A percentile compares a stretch with the other conserved stretches of the same genome.
Conservation (phyloP, 2,797 vertebrate genomes). For the Micromesistius poutassou region DNA sequence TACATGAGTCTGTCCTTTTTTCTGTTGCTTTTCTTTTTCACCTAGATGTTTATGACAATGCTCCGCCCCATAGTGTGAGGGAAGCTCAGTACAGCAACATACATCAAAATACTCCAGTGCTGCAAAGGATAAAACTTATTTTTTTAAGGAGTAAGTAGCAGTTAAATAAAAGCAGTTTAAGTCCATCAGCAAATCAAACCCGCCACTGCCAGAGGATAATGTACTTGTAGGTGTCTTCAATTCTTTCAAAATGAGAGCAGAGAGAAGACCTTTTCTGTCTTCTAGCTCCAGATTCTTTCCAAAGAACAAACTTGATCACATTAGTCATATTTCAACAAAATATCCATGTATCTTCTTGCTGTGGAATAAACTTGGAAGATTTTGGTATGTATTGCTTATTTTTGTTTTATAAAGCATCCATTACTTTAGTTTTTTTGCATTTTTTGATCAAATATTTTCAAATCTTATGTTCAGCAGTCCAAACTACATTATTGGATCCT, state of each 20-base stretch:
- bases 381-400: neutral
- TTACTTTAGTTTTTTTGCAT: neutral
- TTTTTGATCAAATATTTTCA: neutral
- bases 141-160: neutral
- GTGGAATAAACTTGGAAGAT: neutral
- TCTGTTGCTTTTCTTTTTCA: slow-evolving; percentile 13
- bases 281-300: slow-evolving; percentile 23
- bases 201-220: neutral
- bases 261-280: slow-evolving; percentile 41
- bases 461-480: neutral
- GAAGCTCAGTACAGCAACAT: neutral
- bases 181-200: neutral
- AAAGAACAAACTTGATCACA: slow-evolving; percentile 62
- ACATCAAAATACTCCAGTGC: neutral
- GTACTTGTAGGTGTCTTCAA: slow-evolving; percentile 14
- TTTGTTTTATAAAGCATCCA: slow-evolving; percentile 25
- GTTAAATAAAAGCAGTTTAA: neutral
- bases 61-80: neutral
- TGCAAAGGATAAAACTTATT: neutral
- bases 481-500: neutral
- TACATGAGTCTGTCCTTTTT: slow-evolving; percentile 26
- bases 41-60: neutral
- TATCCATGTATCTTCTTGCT: neutral
- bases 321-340: slow-evolving; percentile 12
- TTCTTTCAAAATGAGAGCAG: slow-evolving; percentile 25